Percentiles rank a stretch among this genome's conserved stretches.
Evolutionary conservation across 2,888 invertebrate species (phyloP).

Genomic region (Eilema depressum): DNA sequence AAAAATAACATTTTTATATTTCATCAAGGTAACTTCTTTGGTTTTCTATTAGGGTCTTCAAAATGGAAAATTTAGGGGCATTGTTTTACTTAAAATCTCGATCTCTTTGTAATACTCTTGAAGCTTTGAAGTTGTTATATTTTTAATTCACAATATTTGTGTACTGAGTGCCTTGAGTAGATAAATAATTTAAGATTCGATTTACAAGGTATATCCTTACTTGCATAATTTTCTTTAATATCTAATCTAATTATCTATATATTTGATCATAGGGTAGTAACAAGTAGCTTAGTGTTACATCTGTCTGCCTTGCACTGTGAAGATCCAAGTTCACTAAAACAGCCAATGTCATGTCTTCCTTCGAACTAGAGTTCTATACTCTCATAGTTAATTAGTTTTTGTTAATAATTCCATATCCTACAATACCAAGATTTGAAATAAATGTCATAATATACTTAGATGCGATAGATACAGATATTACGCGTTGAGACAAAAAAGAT

Average conservation of each 20-base stretch:
- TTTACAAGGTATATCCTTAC: background rate
- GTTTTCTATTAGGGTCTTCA: background rate
- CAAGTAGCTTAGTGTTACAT: background rate
- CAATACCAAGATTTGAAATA: background rate
- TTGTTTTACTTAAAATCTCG: background rate
- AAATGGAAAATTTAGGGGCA: background rate
- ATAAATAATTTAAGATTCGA: background rate
- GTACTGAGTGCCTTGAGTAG: background rate
- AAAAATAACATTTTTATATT: slow-evolving; percentile 43
- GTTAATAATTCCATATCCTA: background rate
- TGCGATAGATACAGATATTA: background rate
- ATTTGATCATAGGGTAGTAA: background rate
- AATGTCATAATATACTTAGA: background rate
- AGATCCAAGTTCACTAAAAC: background rate
- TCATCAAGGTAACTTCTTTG: slow-evolving; percentile 38
- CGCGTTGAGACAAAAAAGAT: background rate
- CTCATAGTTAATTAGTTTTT: background rate
- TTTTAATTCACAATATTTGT: background rate
- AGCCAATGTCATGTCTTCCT: background rate
- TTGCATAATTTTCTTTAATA: background rate
- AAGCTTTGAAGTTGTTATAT: background rate
- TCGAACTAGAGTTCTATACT: no score
- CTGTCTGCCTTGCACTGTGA: background rate
- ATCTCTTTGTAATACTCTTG: background rate
- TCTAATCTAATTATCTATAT: no score